These are phyloP conservation scores for Autographa pulchrina DNA, from an alignment of 2,888 invertebrate species.

Conservation along the genomic window DNA sequence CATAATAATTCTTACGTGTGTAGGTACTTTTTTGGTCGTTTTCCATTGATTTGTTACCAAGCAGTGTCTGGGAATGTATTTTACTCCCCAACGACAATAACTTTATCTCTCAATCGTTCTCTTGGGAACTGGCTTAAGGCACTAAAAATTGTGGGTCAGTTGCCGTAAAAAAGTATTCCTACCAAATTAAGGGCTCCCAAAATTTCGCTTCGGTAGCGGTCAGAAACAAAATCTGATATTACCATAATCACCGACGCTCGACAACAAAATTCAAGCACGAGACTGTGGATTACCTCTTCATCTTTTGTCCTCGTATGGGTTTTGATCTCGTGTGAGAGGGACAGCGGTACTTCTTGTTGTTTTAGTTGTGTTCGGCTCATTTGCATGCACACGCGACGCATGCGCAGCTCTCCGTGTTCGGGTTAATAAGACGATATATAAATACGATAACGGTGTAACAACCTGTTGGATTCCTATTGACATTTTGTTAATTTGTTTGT, in stretches of 20 bases:
- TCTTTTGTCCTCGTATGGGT: slow-evolving; percentile 49
- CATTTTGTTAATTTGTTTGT: slow-evolving; percentile 59
- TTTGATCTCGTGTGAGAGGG: slow-evolving; percentile 50
- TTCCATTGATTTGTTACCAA: slow-evolving; percentile 5
- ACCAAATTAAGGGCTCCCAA: slow-evolving; percentile 54
- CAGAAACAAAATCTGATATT: slow-evolving; percentile 64
- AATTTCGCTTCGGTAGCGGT: slow-evolving; percentile 60
- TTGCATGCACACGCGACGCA: slow-evolving; percentile 71
- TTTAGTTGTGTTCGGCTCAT: slow-evolving; percentile 61
- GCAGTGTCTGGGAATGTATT: slow-evolving; percentile 23
- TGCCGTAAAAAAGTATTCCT: slow-evolving; percentile 43
- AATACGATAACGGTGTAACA: slow-evolving; percentile 71
- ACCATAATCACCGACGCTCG: slow-evolving; percentile 56
- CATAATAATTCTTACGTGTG: not conserved
- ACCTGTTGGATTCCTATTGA: slow-evolving; percentile 62
- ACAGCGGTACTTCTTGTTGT: slow-evolving; percentile 49
- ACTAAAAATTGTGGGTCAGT: slow-evolving; percentile 36
- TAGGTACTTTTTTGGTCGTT: not conserved
- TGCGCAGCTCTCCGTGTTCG: slow-evolving; percentile 65
- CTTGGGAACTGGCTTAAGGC: slow-evolving; percentile 53
- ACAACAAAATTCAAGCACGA: slow-evolving; percentile 33
- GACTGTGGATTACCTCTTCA: slow-evolving; percentile 27
- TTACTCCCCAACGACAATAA: slow-evolving; percentile 30
- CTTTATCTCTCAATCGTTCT: slow-evolving; percentile 37
- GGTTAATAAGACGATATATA: slow-evolving; percentile 77